Evolutionary conservation across 2,797 vertebrate species (phyloP), one percentile per base, ranked within the genome.

Genomic region (Phalloptychus januarius): DNA sequence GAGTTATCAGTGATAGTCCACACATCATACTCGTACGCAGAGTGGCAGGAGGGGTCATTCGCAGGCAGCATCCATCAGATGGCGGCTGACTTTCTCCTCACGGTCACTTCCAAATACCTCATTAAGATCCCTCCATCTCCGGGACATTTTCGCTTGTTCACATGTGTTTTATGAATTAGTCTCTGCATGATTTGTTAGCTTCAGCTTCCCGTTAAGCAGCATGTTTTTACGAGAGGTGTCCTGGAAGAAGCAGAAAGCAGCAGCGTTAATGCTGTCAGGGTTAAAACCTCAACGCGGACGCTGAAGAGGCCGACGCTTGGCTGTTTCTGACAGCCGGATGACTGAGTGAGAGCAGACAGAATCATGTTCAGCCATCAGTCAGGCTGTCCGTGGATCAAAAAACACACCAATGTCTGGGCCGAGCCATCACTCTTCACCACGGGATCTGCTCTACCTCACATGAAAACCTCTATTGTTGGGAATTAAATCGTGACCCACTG

Each of bases 101-200:
- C 85, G 86, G 89, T 87, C 78, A 74, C 89, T 92, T 91, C 85
- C 86, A 91, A 91, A 92, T 93, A 92, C 92, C 90, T 91, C 90
- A 92, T 93, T 90, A 86, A 87, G 87, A 88, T 90, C 88, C 87
- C 81, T 80, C 73, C 23, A 83, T 84, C 87, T 88, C 86, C 54
- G 44, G 83, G 84, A 92, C 87, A 79, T 86, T 91, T 85, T 50
- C 78, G 89, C 88, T 84, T 38, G 75, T 79, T 81, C 83, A 91
- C 91, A 93, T 91, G 50, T 93, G 90, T 90, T 93, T 91, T 83
- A 77, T 74, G 83, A 92, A 90, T 94, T 83, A 88, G 71, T 77
- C 71, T 81, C 71, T 5, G 42, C 71, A 69, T 25, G 42, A 88
- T 83, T 78, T 75, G 78, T 75, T 77, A 76, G 72, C 45, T 81